phyloP scores from a whole-genome alignment of 2,113 vertebrate species.

The Cairina moschata region DNA sequence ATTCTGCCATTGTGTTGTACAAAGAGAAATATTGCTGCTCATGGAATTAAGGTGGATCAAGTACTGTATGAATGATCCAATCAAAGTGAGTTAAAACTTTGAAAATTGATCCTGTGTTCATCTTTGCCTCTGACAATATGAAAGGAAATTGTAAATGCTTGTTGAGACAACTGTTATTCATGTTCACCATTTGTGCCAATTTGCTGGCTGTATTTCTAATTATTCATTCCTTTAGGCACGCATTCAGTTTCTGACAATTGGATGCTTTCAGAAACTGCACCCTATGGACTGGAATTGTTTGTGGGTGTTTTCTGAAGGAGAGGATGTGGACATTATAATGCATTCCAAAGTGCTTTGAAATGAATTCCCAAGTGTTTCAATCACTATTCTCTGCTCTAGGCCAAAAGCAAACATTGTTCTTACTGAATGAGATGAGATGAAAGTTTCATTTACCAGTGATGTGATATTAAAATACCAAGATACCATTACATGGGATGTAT shows the following conservation, averaged over 20 bases:
- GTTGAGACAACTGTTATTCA: slow-evolving; percentile 10
- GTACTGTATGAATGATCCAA: not conserved
- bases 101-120: not conserved
- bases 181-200: slow-evolving; percentile 24
- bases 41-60: not conserved
- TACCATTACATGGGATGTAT: not conserved
- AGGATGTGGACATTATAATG: not conserved
- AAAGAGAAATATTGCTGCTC: not conserved
- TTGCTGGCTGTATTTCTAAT: slow-evolving; percentile 43
- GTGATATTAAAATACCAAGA: not conserved
- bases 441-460: not conserved
- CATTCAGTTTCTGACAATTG: not conserved
- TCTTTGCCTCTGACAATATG: not conserved
- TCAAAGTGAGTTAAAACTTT: not conserved
- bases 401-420: slow-evolving; percentile 46
- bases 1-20: not conserved
- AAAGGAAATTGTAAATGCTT: slow-evolving; percentile 2
- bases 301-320: not conserved
- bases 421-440: not conserved
- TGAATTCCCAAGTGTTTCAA: slow-evolving; percentile 39
- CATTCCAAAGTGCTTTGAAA: slow-evolving; percentile 43
- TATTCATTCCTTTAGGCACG: slow-evolving; percentile 53
- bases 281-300: not conserved
- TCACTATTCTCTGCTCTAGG: not conserved
- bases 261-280: not conserved